Evolutionary conservation across 2,888 invertebrate genomes (phyloP).

Genomic region (Cloeon dipterum): DNA sequence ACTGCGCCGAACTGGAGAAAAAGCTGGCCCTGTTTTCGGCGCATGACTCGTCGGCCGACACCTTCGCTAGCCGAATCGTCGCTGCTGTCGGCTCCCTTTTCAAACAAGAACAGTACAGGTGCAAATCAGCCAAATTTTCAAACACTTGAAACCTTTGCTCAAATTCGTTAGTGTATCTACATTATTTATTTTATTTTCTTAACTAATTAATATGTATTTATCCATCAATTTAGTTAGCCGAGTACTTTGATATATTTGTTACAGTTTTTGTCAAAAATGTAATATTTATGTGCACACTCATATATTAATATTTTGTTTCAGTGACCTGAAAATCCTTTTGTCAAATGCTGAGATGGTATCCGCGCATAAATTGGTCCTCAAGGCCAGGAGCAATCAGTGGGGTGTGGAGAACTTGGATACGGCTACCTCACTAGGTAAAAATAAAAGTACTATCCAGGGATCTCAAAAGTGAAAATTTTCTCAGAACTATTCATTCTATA

Average conservation of each 20-base stretch:
- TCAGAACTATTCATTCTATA: no score
- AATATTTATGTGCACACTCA: no score
- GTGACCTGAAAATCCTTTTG: slow-evolving; percentile 60
- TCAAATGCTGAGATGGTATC: slow-evolving; percentile 40
- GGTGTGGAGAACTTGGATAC: slow-evolving; percentile 44
- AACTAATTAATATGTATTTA: slow-evolving; percentile 1
- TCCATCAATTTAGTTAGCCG: no score
- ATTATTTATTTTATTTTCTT: no score
- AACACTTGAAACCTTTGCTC: no score
- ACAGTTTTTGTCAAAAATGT: no score
- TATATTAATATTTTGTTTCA: no score
- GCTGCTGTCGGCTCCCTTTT: slow-evolving; percentile 63
- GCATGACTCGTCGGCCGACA: slow-evolving; percentile 34
- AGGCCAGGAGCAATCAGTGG: slow-evolving; percentile 74
- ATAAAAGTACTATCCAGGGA: no score
- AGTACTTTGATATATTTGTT: no score
- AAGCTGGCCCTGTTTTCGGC: slow-evolving; percentile 63
- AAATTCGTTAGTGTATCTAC: no score
- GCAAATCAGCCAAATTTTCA: slow-evolving; percentile 6
- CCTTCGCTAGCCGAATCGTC: slow-evolving; percentile 65
- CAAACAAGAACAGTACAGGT: slow-evolving; percentile 48
- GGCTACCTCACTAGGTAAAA: slow-evolving; percentile 38
- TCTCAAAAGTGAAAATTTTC: no score
- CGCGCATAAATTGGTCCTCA: slow-evolving; percentile 76
- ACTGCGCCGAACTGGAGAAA: slow-evolving; percentile 57